A percentile compares a stretch with the other conserved stretches of the same genome.
Conservation (phyloP, 2,797 vertebrate genomes). For the Argentina silus region DNA sequence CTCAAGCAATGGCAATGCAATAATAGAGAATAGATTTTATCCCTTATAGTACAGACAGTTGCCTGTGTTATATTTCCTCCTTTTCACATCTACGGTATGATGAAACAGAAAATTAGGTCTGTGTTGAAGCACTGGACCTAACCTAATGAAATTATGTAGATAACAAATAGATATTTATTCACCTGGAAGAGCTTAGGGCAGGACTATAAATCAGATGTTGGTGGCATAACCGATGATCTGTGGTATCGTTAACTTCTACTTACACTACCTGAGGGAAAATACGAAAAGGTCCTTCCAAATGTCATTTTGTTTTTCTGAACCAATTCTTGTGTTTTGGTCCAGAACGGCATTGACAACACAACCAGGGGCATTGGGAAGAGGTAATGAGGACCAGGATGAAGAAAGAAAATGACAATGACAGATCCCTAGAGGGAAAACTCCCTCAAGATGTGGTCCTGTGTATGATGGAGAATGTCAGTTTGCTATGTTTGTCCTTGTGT, state of each 20-base stretch:
- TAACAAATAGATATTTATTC: constrained; percentile 50
- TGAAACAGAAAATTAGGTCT: constrained; percentile 67
- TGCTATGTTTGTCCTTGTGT: background rate
- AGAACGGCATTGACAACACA: background rate
- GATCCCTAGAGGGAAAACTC: no score
- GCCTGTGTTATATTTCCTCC: constrained; percentile 74
- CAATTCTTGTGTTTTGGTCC: background rate
- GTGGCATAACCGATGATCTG: constrained; percentile 66
- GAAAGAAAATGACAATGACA: background rate
- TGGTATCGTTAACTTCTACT: constrained; percentile 41
- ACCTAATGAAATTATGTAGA: constrained; percentile 67
- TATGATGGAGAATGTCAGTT: background rate
- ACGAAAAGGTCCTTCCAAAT: background rate
- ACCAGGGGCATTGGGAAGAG: background rate
- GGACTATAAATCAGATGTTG: constrained; percentile 48
- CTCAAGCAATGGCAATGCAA: constrained; percentile 74
- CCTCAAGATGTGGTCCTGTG: background rate
- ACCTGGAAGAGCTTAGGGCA: constrained; percentile 51
- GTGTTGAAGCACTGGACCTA: constrained; percentile 66
- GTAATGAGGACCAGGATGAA: background rate
- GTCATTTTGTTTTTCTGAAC: background rate
- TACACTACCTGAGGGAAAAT: constrained; percentile 46
- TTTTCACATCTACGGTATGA: constrained; percentile 63
- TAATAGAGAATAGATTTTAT: constrained; percentile 83
- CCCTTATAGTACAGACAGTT: constrained; percentile 64